Evolutionary conservation across 2,797 vertebrate genomes (phyloP), one percentile per base, ranked within the genome.

Genomic region (Potorous gilbertii): DNA sequence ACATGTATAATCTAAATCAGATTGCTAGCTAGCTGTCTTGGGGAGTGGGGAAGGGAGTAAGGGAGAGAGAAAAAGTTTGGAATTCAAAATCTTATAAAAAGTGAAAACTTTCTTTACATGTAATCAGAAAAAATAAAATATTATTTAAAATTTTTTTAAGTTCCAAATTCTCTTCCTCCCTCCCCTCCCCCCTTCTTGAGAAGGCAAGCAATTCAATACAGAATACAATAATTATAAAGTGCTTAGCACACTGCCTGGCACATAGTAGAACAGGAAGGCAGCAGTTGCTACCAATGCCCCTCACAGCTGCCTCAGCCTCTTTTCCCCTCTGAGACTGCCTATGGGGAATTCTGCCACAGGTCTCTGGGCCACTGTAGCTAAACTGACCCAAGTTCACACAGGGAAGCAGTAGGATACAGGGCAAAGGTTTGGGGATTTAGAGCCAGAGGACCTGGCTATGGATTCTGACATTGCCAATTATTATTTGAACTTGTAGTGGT

Each of bases 341-440:
- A 21, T 74, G 18, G 62, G n/a, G 5, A 18, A 21, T 74, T 74
- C 6, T 74, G n/a, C 66, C 34, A 40, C 18, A 74, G 6, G 16
- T 74, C 66, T 40, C n/a, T 40, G n/a, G 66, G 66, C n/a, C 66
- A 40, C 16, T 74, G 18, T 9, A 40, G 66, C 66, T 74, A 40
- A 74, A 21, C 5, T 40, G 66, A 74, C 66, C n/a, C n/a, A 74
- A 46, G n/a, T 40, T 74, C n/a, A 74, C n/a, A 40, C 55, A 0
- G 52, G 34, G 46, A 40, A n/a, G 40, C 31, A 5, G 1, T 1
- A 5, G 0, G 0, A 40, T 14, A 5, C 3, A 81, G 10, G 31
- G n/a, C 40, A 91, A 34, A 90, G 91, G 31, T 14, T 40, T 46
- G 40, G 46, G 11, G 8, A 4, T 0, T 0, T 9, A 90, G 56